phyloP scores from a whole-genome alignment of 2,113 vertebrate genomes.

The Silurus meridionalis region DNA sequence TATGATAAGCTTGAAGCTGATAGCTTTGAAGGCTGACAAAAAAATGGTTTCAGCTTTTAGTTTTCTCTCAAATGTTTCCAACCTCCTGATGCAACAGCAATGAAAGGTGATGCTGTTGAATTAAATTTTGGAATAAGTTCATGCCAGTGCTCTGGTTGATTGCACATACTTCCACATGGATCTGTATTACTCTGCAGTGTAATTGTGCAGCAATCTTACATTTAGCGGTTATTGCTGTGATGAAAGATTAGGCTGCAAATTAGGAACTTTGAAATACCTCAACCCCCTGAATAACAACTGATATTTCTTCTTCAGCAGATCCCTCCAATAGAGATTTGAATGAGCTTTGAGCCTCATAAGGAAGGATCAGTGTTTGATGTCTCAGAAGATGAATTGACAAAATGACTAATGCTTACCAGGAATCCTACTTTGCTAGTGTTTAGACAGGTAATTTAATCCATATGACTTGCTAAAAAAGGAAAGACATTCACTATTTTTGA shows the following conservation, averaged over 20 bases:
- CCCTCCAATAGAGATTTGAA: not conserved
- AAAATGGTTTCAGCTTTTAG: slow-evolving; percentile 43
- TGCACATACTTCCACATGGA: slow-evolving; percentile 29
- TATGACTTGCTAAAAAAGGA: slow-evolving; percentile 15
- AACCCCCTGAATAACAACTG: not conserved
- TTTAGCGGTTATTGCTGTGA: slow-evolving; percentile 32
- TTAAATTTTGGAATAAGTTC: slow-evolving; percentile 9
- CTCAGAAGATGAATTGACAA: slow-evolving; percentile 5
- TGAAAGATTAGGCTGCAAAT: slow-evolving; percentile 3
- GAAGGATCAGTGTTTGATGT: not conserved
- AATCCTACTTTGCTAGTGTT: not conserved
- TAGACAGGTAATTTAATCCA: slow-evolving; percentile 27
- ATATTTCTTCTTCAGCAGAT: not conserved
- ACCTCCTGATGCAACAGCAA: slow-evolving; percentile 26
- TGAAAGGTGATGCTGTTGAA: slow-evolving; percentile 40
- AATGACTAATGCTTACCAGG: slow-evolving; percentile 1
- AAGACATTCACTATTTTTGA: slow-evolving; percentile 24
- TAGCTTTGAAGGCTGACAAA: slow-evolving; percentile 9
- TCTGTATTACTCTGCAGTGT: slow-evolving; percentile 41
- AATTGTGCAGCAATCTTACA: slow-evolving; percentile 50
- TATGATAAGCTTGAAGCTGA: slow-evolving; percentile 26
- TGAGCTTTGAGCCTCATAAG: not conserved
- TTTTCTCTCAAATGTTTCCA: slow-evolving; percentile 12
- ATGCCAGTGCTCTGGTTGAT: slow-evolving; percentile 24
- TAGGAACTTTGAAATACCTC: not conserved